Base-by-base conservation (phyloP, 2,797 vertebrate species). In the Pelochelys cantorii region DNA sequence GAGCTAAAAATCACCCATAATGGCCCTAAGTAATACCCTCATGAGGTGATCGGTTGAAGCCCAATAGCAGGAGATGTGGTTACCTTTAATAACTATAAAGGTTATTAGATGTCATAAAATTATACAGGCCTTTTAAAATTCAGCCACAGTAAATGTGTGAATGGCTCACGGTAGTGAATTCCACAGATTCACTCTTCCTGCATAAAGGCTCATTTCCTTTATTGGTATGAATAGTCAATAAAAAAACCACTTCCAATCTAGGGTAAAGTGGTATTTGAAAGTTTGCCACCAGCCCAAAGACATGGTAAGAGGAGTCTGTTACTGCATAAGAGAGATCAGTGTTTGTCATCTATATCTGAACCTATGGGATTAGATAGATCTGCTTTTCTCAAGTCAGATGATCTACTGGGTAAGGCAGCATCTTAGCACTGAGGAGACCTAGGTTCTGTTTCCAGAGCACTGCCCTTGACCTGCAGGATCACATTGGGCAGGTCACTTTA, bases 41-140 rank as follows among this genome's bases (percentile, higher is more conserved):
- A 34, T 77, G 81, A 84, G 17, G 31, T 90, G 68, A 84, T 34
- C n/a, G 56, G 55, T 53, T 86, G 53, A 56, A 86, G 20, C 78
- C 60, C 7, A 81, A 53, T 84, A 93, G 91, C 59, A 95, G 68
- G 87, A 92, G 60, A 80, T 90, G 78, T 91, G 53, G 3, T 93
- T 97, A 57, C 2, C 48, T 91, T 91, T 89, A 87, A 3, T 75
- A 93, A 25, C 80, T 91, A 86, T 71, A 89, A 93, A 96, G 82
- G 55, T 93, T 97, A 91, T 94, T 96, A 96, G 88, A 59, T 92
- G 53, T 54, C 91, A 77, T 97, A 95, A 98, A 98, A 96, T 83
- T 93, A 87, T 85, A 88, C 5, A 87, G 34, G 4, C 25, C 55
- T 92, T 91, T 94, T 94, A 86, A 94, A 95, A 55, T 94, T 95